A percentile compares a stretch with the other conserved stretches of the same genome.
Evolutionary conservation across 2,797 vertebrate species (phyloP).

Genomic region (Manis crassicaudata): DNA sequence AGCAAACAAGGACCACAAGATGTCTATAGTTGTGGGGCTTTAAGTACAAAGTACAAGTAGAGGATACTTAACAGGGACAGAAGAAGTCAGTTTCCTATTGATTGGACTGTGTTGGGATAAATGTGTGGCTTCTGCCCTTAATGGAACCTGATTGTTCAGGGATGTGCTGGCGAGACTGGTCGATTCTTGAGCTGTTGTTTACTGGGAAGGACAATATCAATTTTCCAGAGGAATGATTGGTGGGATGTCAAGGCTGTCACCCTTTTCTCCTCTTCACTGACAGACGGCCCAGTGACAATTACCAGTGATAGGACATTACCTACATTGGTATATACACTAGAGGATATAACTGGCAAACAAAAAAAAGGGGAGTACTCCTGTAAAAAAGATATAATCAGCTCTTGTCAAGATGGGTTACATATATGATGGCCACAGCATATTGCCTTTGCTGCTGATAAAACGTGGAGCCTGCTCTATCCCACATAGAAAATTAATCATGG

Average conservation of each 20-base stretch:
- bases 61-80: conserved; percentile 62
- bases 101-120: conserved; percentile 85
- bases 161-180: conserved; percentile 85
- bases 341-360: conserved; percentile 88
- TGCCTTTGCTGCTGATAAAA: conserved; percentile 57
- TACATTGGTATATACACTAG: conserved; percentile 87
- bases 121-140: conserved; percentile 88
- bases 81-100: conserved; percentile 84
- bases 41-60: conserved; percentile 83
- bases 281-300: conserved; percentile 88
- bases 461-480: conserved; percentile 12
- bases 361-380: conserved; percentile 79
- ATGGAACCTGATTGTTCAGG: conserved; percentile 90
- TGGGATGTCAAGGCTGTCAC: conserved; percentile 89
- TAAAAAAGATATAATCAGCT: conserved; percentile 89
- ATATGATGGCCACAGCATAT: conserved; percentile 80
- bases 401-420: conserved; percentile 88
- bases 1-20: conserved; percentile 58
- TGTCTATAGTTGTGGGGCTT: conserved; percentile 75
- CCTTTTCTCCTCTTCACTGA: conserved; percentile 85
- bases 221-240: conserved; percentile 89
- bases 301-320: conserved; percentile 85
- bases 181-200: conserved; percentile 90
- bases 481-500: conserved; percentile 42
- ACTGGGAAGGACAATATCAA: conserved; percentile 89